These are phyloP conservation scores for Phylloscopus trochilus DNA, from an alignment of 2,113 vertebrate genomes.

Conservation along the genomic window DNA sequence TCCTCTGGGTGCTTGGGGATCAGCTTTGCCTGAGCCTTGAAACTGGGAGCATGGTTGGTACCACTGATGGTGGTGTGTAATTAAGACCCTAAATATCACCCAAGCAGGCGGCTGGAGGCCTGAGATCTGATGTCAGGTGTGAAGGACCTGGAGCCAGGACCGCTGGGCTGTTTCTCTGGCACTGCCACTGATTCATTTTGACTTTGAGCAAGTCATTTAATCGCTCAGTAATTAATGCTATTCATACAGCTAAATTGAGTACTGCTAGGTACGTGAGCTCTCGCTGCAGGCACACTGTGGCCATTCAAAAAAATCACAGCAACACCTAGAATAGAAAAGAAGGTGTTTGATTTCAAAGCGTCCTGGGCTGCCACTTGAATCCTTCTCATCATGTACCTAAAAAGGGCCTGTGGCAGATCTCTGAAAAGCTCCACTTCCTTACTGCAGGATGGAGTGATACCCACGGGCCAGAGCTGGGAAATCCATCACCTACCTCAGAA, in stretches of 20 bases:
- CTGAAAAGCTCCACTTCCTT: neutral
- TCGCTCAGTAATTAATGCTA: constrained; percentile 55
- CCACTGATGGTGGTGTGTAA: neutral
- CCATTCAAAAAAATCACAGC: constrained; percentile 57
- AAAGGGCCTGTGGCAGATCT: neutral
- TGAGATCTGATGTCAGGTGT: neutral
- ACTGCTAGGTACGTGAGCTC: constrained; percentile 6
- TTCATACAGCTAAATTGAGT: constrained; percentile 57
- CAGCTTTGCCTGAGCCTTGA: neutral
- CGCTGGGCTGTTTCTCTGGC: neutral
- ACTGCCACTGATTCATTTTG: constrained; percentile 35
- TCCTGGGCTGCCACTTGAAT: constrained; percentile 43
- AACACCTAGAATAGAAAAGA: constrained; percentile 24
- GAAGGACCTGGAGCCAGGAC: neutral
- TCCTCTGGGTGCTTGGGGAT: neutral
- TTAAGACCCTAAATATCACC: neutral
- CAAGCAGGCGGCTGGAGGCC: neutral
- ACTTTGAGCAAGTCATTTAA: constrained; percentile 60
- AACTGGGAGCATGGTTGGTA: neutral
- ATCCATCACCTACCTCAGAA: neutral
- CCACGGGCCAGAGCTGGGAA: neutral
- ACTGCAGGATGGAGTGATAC: neutral
- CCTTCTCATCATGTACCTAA: neutral
- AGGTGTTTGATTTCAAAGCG: constrained; percentile 45
- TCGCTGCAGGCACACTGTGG: constrained; percentile 13